Percentiles rank a stretch among this genome's conserved stretches.
These are phyloP conservation scores for Whitmania pigra DNA, from an alignment of 1,140 invertebrate species.

Conservation along the genomic window DNA sequence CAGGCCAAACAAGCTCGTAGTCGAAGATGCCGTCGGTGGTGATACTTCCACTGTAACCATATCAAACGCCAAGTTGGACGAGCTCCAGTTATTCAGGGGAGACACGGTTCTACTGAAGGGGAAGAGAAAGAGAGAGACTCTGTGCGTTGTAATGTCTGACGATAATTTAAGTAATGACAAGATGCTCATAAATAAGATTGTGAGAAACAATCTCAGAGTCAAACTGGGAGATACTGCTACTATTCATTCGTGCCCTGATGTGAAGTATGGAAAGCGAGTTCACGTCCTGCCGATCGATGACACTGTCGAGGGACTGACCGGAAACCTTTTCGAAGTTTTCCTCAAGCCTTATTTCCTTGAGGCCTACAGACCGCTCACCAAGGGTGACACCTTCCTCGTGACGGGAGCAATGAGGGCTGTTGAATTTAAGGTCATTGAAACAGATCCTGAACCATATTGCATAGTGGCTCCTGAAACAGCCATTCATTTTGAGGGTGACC, in stretches of 20 bases:
- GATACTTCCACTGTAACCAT: conserved; percentile 92
- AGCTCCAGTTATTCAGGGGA: conserved; percentile 88
- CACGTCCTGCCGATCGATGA: conserved; percentile 98
- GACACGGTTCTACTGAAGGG: conserved; percentile 92
- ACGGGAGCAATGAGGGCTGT: conserved; percentile 95
- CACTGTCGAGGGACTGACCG: conserved; percentile 69
- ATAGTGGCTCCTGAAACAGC: too few relatives aligned
- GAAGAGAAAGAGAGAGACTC: conserved; percentile 91
- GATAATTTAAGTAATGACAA: conserved; percentile 91
- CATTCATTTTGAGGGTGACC: too few relatives aligned
- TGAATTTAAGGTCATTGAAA: conserved; percentile 94
- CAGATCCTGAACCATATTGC: conserved; percentile 97
- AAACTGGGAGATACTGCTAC: conserved; percentile 76
- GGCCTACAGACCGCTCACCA: conserved; percentile 95
- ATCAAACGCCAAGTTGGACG: conserved; percentile 97
- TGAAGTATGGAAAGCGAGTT: conserved; percentile 94
- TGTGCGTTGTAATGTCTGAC: conserved; percentile 93
- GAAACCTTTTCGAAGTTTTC: conserved; percentile 93
- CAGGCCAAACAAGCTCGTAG: conserved; percentile 90
- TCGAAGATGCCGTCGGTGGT: conserved; percentile 94
- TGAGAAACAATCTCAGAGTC: conserved; percentile 92
- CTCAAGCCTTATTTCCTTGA: conserved; percentile 98
- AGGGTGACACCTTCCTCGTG: conserved; percentile 93
- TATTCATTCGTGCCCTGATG: conserved; percentile 73
- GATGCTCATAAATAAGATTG: conserved; percentile 94